Conservation (phyloP, 2,888 invertebrate species). For the Trichogramma dendrolimi region DNA sequence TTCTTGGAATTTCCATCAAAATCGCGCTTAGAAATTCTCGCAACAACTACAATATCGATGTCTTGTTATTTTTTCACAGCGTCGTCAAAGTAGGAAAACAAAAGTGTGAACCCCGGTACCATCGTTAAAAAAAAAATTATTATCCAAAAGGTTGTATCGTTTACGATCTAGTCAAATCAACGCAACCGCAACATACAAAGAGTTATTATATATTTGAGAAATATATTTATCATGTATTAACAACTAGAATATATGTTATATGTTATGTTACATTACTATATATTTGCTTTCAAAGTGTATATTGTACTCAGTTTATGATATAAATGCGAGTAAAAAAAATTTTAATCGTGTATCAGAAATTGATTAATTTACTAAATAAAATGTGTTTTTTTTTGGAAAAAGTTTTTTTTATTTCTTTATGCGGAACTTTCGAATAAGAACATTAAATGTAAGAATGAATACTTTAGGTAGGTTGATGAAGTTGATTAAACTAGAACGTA, state of each 20-base stretch:
- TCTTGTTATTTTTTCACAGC: constrained; percentile 27
- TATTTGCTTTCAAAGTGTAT: too few species aligned
- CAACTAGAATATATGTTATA: too few species aligned
- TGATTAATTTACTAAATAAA: constrained; percentile 12
- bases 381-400: not conserved
- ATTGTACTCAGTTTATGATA: too few species aligned
- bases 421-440: not conserved
- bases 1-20: too few species aligned
- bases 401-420: not conserved
- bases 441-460: too few species aligned
- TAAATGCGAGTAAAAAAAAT: too few species aligned
- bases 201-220: too few species aligned
- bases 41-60: not conserved
- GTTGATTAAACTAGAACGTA: constrained; percentile 28
- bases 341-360: not conserved
- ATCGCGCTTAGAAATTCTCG: not conserved
- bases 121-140: constrained; percentile 3
- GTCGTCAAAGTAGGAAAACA: constrained; percentile 22
- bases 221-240: too few species aligned
- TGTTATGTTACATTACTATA: too few species aligned
- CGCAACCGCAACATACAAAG: constrained; percentile 18
- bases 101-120: constrained; percentile 19
- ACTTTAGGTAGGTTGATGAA: constrained; percentile 22
- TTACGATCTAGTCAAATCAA: constrained; percentile 28
- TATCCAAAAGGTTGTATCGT: constrained; percentile 27